These are phyloP conservation scores for Spheniscus mendiculus DNA, from an alignment of 2,113 vertebrate genomes.

Conservation along the genomic window DNA sequence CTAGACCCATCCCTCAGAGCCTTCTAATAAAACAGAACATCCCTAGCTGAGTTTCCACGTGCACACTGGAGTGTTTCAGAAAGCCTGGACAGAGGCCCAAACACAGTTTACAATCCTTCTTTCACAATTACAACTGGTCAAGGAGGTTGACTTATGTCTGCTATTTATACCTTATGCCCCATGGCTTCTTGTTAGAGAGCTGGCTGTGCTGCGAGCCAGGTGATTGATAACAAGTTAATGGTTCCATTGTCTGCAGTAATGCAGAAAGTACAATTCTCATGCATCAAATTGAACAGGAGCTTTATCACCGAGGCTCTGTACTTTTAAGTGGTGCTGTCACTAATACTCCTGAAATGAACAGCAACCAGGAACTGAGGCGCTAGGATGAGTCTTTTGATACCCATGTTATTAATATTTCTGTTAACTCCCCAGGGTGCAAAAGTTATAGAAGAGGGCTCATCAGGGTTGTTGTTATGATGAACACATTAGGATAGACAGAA, in stretches of 20 bases:
- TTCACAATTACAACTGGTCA: constrained; percentile 9
- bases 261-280: constrained; percentile 44
- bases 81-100: neutral
- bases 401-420: neutral
- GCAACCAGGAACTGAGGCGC: accelerated
- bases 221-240: constrained; percentile 53
- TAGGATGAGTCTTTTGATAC: neutral
- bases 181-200: constrained; percentile 19
- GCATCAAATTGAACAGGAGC: neutral
- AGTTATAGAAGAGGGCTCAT: neutral
- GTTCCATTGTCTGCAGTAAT: constrained; percentile 56
- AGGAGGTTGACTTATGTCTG: constrained; percentile 23
- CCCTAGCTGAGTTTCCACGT: neutral
- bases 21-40: neutral
- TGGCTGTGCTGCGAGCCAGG: accelerated
- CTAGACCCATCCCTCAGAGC: neutral
- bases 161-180: constrained; percentile 47
- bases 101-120: neutral
- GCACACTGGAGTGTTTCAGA: neutral
- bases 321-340: constrained; percentile 34
- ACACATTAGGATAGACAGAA: neutral
- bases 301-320: neutral
- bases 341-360: neutral
- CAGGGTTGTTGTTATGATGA: neutral
- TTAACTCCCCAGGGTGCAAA: neutral